Percentiles rank a stretch among this genome's conserved stretches.
These are phyloP conservation scores for Laticauda colubrina DNA, from an alignment of 2,113 vertebrate genomes.

Conservation along the genomic window DNA sequence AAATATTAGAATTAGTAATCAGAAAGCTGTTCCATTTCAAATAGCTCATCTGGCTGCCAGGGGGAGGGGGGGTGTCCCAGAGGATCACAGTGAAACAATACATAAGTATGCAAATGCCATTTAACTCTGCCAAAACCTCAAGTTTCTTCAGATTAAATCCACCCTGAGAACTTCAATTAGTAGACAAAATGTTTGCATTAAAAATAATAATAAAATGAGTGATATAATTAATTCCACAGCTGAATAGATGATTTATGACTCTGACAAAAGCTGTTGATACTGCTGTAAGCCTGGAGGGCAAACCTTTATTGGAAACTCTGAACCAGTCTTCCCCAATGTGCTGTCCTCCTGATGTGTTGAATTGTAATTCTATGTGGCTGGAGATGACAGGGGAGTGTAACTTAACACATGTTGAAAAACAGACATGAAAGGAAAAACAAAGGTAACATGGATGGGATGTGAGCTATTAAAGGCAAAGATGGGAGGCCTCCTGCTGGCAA, in stretches of 20 bases:
- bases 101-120: not conserved
- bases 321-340: not conserved
- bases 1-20: not conserved
- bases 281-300: not conserved
- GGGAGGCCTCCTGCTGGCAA: not conserved
- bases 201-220: not conserved
- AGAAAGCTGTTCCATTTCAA: not conserved
- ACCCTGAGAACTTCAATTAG: not conserved
- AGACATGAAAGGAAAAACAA: not conserved
- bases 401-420: not conserved
- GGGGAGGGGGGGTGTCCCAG: not conserved
- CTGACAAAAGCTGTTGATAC: not conserved
- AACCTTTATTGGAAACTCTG: not conserved
- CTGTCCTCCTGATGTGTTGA: not conserved
- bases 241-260: not conserved
- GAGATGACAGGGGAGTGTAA: not conserved
- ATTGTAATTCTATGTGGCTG: not conserved
- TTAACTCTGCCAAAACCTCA: not conserved
- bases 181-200: not conserved
- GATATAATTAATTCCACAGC: not conserved
- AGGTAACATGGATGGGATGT: not conserved
- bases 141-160: not conserved
- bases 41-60: not conserved
- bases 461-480: not conserved
- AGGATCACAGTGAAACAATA: not conserved